A percentile compares a stretch with the other conserved stretches of the same genome.
Evolutionary conservation across 2,113 vertebrate species (phyloP).

Genomic region (Dolichotis patagonum): DNA sequence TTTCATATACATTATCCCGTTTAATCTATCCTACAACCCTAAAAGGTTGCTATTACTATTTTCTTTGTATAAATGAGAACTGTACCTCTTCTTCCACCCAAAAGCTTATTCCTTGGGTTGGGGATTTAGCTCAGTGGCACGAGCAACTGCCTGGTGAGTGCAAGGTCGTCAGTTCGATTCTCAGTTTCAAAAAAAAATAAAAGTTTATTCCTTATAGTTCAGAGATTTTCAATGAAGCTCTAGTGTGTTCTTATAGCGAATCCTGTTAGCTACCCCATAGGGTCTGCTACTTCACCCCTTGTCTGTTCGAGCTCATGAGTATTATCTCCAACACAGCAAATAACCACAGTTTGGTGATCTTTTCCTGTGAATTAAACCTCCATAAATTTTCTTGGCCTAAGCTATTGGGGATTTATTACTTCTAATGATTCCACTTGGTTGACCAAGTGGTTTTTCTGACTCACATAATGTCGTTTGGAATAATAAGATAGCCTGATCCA

Average conservation of each 20-base stretch:
- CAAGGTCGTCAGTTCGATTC: no score
- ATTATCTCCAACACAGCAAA: not conserved
- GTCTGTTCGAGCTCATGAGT: not conserved
- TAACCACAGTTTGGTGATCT: not conserved
- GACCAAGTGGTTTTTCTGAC: not conserved
- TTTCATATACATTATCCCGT: not conserved
- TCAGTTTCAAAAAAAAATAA: no score
- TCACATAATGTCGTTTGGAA: not conserved
- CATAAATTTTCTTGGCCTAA: constrained; percentile 12
- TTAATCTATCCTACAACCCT: not conserved
- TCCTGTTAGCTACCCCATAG: not conserved
- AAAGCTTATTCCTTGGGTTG: not conserved
- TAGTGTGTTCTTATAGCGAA: not conserved
- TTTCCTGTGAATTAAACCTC: not conserved
- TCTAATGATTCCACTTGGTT: not conserved
- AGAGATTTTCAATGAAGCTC: not conserved
- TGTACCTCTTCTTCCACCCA: not conserved
- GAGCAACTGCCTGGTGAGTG: no score
- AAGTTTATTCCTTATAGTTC: not conserved
- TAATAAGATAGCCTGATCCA: not conserved
- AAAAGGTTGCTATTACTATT: not conserved
- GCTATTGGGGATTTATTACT: not conserved
- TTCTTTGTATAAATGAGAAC: not conserved
- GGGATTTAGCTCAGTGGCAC: no score
- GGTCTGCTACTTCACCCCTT: not conserved